Evolutionary conservation across 2,888 invertebrate species (phyloP), one percentile per base, ranked within the genome.

Genomic region (Smittia sp.): DNA sequence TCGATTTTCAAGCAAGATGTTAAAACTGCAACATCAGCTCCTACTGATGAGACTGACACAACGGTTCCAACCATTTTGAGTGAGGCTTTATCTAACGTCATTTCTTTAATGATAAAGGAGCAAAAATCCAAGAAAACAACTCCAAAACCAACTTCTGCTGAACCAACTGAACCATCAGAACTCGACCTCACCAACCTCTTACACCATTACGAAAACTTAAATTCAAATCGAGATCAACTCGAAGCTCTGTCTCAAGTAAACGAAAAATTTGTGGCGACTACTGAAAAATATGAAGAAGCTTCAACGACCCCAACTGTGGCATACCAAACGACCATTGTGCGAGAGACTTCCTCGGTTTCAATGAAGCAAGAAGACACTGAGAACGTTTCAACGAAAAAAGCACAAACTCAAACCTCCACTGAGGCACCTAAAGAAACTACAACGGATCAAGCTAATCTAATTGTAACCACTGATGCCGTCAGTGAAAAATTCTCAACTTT

Each of bases 11-110:
- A 13, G 74, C 74, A 80, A 0, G 79, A 79, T 2, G 79, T 81
- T 62, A 76, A 74, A 13, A 54, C 46, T 1, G 38, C 11, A 74
- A 75, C 80, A 0, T 79, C 79, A 3, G 79, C 81, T 62, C 76
- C 74, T 18, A 46, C 67, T 2, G 72, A 62, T 22, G 62, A 73
- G 62, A 72, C 15, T 15, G 73, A 65, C 15, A 65, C 73, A 11
- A 65, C 41, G 65, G 54, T 65, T 15, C 65, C 73, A 46, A 65
- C 73, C 13, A 73, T 73, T 15, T 22, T 73, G 4, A 73, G 73
- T 13, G 65, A 73, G 25, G 63, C 73, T 13, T 58, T 73, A 15
- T 65, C 73, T 1, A 65, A 46, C 27, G 65, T 73, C 15, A 63
- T 73, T 32, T 9, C 18, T 1, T 62, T 62, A 15, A 73, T 73